Base-by-base conservation (phyloP, 2,888 invertebrate genomes). In the Pollenia amentaria region DNA sequence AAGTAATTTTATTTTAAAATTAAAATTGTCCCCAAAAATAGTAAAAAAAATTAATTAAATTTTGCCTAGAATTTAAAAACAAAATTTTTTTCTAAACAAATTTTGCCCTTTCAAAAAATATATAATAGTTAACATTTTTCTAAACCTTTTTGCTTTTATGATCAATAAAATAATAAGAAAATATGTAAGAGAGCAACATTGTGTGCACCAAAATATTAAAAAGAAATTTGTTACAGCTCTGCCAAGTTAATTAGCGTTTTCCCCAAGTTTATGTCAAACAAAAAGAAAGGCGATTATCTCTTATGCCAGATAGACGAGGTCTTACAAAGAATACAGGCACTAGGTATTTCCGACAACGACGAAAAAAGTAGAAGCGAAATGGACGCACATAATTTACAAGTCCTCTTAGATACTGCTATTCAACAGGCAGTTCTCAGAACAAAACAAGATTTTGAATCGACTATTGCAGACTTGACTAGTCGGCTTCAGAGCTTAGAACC, bases 391-490 rank as follows among this genome's bases (percentile, higher is more conserved):
- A 21, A 21, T 21, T 21, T 21, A 21, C 21, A 21, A 21, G 51
- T 51, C 12, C 51, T 51, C 51, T 12, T 51, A 12, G n/a, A 51
- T n/a, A 16, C 51, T 51, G 16, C 51, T 12, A 51, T 51, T 16
- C 51, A 51, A 16, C 51, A 51, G 12, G 16, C 16, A 16, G 51
- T 51, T 6, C 16, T n/a, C 14, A 51, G 51, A 51, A 51, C 16
- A 16, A 51, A 51, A 16, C 29, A 38, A 7, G 21, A 21, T 4
- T 38, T 60, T 60, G 14, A 60, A 38, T 9, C 57, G 11, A 60
- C 57, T 38, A 60, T 60, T 29, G 57, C 57, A 11, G 57, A 60
- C 57, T 11, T 60, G 3, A 60, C 57, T 60, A 29, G 57, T 9
- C 29, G 57, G 12, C 14, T 60, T 11, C 12, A 29, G 12, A 60